These are phyloP conservation scores for Leucoraja erinaceus DNA, from an alignment of 2,113 vertebrate species.

Conservation along the genomic window DNA sequence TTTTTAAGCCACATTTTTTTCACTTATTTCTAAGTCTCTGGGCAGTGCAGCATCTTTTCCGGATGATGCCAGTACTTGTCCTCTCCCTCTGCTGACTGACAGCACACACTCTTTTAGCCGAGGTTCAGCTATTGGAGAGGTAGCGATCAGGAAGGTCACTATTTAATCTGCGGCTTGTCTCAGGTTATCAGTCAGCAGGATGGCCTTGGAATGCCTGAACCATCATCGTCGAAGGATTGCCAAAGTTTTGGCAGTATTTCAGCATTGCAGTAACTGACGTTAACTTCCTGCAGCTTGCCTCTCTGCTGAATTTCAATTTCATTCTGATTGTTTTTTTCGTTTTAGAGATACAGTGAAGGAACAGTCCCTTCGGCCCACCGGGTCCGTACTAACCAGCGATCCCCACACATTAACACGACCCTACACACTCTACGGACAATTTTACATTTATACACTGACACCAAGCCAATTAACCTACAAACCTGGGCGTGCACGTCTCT, in stretches of 20 bases:
- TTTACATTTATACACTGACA: too few relatives aligned
- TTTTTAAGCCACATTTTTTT: not conserved
- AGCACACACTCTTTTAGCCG: not conserved
- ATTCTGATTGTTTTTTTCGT: too few relatives aligned
- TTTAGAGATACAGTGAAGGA: too few relatives aligned
- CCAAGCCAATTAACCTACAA: too few relatives aligned
- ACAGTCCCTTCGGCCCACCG: too few relatives aligned
- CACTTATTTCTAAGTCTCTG: not conserved
- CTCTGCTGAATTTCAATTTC: too few relatives aligned
- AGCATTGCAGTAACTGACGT: not conserved
- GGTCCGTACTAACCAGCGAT: too few relatives aligned
- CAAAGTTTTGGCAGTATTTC: not conserved
- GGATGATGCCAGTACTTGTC: not conserved
- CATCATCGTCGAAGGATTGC: not conserved
- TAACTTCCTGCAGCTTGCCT: not conserved
- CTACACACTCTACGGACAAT: too few relatives aligned
- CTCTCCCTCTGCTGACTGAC: not conserved
- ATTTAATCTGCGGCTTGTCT: not conserved
- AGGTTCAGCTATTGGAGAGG: not conserved
- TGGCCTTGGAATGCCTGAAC: not conserved
- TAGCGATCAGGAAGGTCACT: not conserved
- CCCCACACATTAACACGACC: too few relatives aligned
- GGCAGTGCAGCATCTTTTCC: not conserved
- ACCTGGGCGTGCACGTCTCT: too few relatives aligned
- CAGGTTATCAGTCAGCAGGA: not conserved